These are phyloP conservation scores for Thereva nobilitata DNA, from an alignment of 2,888 invertebrate species.

Conservation along the genomic window DNA sequence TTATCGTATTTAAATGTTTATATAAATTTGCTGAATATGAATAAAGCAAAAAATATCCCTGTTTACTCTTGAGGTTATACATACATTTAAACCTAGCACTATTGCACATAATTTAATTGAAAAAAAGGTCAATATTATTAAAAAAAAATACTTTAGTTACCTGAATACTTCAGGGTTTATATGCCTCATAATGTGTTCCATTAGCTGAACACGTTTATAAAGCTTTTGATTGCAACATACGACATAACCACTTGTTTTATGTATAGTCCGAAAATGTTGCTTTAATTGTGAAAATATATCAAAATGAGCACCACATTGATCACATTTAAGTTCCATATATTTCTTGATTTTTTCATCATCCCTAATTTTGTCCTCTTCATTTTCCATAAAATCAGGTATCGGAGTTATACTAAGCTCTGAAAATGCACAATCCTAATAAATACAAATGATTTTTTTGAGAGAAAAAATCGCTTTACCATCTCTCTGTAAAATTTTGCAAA, in stretches of 20 bases:
- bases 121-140: no score
- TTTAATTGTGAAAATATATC: conserved; percentile 36
- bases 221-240: conserved; percentile 39
- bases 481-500: conserved; percentile 35
- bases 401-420: conserved; percentile 38
- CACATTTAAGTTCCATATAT: conserved; percentile 37
- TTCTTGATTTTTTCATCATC: conserved; percentile 37
- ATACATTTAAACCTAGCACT: no score
- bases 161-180: conserved; percentile 27
- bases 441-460: background rate
- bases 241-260: conserved; percentile 37
- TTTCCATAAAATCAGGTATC: conserved; percentile 1
- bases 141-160: background rate
- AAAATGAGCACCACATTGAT: conserved; percentile 35
- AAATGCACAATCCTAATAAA: background rate
- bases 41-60: no score
- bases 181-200: conserved; percentile 39
- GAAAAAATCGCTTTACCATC: conserved; percentile 7
- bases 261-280: conserved; percentile 32
- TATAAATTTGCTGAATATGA: no score
- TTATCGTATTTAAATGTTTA: no score
- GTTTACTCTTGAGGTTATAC: no score
- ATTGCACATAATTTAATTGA: no score
- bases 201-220: conserved; percentile 29
- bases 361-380: conserved; percentile 6